Evolutionary conservation across 2,888 invertebrate genomes (phyloP), one percentile per base, ranked within the genome.

Genomic region (Caenorhabditis sp.): DNA sequence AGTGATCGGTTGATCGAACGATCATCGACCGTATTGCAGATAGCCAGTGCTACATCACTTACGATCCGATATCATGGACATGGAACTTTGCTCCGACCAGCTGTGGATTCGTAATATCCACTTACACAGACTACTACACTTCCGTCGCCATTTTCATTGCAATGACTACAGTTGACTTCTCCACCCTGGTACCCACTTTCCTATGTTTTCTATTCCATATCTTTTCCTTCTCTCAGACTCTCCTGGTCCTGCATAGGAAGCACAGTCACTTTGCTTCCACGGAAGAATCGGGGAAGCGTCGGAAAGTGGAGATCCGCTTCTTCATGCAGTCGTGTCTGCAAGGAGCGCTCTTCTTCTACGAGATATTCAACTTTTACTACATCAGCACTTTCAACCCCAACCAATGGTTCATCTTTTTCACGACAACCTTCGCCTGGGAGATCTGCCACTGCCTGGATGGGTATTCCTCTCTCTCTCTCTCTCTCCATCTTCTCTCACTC

Each of bases 371-470:
- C 45, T 82, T 82, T 39, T 80, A 82, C 52, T 82, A 74, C 39
- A 46, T 80, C 1, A 63, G 43, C 53, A 80, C 78, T 8, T 30
- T 82, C 43, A 63, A 68, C 35, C 13, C 62, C n/a, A 53, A 58
- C 9, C 73, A 62, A n/a, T 73, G 79, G 59, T 82, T 27, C 27
- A 39, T 81, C 11, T 81, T 78, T 43, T 55, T 81, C 41, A 81
- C 81, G 1, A 20, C 80, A 7, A 78, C 78, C 0, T 80, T 80
- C 35, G 80, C 80, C 22, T 80, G 80, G 80, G 78, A 80, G 35
- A 41, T 80, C 15, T 80, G 78, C 46, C 80, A 80, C 56, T 75
- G 76, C 50, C 50, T 81, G n/a, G 81, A 81, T 61, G 81, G 81
- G 81, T 81, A 53, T 6, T 2, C 13, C 24, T 6, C 24, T 11